phyloP scores from a whole-genome alignment of 2,113 vertebrate genomes.

The Microtus montanus region DNA sequence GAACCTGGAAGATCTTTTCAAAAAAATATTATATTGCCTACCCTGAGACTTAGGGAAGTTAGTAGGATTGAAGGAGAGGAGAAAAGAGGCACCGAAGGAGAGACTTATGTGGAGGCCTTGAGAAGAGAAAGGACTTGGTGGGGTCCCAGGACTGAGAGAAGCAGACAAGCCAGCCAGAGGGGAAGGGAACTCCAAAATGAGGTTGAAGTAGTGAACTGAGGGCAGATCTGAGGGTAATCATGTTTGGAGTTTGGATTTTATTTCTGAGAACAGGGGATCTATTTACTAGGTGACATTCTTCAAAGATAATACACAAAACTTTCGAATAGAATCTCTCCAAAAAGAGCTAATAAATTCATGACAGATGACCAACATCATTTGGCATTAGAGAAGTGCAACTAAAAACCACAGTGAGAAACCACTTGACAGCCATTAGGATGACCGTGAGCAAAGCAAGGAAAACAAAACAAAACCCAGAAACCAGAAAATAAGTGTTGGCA shows the following conservation, averaged over 20 bases:
- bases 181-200: neutral
- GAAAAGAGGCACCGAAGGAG: neutral
- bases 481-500: neutral
- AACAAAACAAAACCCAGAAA: neutral
- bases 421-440: neutral
- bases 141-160: neutral
- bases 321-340: neutral
- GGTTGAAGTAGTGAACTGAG: neutral
- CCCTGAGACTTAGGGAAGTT: neutral
- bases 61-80: neutral
- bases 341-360: neutral
- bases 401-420: neutral
- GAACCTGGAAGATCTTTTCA: neutral
- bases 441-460: neutral
- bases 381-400: neutral
- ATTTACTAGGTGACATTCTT: conserved; percentile 2
- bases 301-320: neutral
- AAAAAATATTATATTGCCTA: neutral
- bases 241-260: neutral
- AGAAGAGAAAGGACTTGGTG: neutral
- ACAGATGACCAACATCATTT: neutral
- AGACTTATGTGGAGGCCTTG: neutral
- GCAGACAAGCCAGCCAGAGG: neutral
- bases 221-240: neutral
- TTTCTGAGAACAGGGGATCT: neutral